Conservation (phyloP, 2,888 invertebrate genomes). For the Pyrrhia umbra region DNA sequence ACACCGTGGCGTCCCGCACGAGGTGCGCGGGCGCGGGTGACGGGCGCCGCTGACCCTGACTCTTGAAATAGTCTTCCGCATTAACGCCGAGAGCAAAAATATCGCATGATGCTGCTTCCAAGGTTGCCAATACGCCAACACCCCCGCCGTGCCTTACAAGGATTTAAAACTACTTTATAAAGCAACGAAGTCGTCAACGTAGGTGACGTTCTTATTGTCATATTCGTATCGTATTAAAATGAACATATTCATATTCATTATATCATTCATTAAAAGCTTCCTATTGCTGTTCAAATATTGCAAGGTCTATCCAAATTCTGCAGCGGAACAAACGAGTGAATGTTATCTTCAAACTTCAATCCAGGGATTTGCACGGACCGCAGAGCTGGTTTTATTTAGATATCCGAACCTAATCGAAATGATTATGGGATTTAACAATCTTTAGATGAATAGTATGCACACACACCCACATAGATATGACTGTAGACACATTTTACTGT, state of each 20-base stretch:
- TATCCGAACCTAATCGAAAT: constrained; percentile 41
- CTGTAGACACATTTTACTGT: too few species aligned
- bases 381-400: constrained; percentile 39
- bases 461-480: neutral
- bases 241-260: constrained; percentile 9
- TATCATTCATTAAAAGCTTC: constrained; percentile 39
- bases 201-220: constrained; percentile 54
- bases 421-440: constrained; percentile 32
- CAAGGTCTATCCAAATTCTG: constrained; percentile 61
- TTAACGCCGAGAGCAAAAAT: constrained; percentile 88
- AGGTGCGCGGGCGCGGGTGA: constrained; percentile 79
- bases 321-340: constrained; percentile 54
- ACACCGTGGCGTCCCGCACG: constrained; percentile 74
- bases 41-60: constrained; percentile 87
- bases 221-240: constrained; percentile 11
- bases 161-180: constrained; percentile 73
- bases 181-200: constrained; percentile 50
- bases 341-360: constrained; percentile 51
- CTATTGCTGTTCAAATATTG: constrained; percentile 48
- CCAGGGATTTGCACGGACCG: constrained; percentile 35
- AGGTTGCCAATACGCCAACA: constrained; percentile 74
- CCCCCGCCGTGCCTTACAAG: constrained; percentile 79
- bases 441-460: constrained; percentile 23
- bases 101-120: constrained; percentile 87
- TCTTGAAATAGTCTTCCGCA: constrained; percentile 91